phyloP scores from a whole-genome alignment of 2,888 invertebrate genomes.

The Zygogramma bicolorata region DNA sequence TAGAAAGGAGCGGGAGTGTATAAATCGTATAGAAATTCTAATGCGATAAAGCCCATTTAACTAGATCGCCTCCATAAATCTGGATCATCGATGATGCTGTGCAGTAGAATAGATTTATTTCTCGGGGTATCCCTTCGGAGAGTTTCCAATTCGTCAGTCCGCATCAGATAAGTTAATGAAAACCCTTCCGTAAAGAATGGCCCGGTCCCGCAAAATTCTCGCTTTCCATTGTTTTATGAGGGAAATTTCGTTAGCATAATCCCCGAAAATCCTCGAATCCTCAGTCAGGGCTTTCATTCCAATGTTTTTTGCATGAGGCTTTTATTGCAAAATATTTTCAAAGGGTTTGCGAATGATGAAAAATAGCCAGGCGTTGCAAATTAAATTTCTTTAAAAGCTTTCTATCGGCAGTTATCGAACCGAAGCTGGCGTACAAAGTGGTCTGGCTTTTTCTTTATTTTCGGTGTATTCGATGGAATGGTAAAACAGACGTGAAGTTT shows the following conservation, averaged over 20 bases:
- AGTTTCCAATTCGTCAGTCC: background rate
- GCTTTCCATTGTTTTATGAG: background rate
- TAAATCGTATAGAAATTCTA: too few relatives aligned
- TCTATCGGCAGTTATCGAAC: conserved; percentile 11
- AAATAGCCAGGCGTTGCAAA: conserved; percentile 10
- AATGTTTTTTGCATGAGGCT: background rate
- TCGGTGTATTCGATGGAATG: background rate
- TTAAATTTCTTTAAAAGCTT: conserved; percentile 20
- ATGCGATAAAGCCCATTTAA: too few relatives aligned
- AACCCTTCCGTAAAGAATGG: background rate
- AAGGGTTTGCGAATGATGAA: conserved; percentile 16
- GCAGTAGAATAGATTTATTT: too few relatives aligned
- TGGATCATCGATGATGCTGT: too few relatives aligned
- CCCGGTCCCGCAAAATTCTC: background rate
- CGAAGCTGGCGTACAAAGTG: conserved; percentile 1
- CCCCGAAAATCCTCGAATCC: conserved; percentile 4
- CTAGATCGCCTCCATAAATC: too few relatives aligned
- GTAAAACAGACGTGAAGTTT: background rate
- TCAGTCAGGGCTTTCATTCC: background rate
- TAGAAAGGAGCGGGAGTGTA: too few relatives aligned
- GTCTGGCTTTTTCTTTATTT: background rate
- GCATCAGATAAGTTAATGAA: background rate
- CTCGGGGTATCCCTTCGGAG: too few relatives aligned
- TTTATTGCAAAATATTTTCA: background rate
- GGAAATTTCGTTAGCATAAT: background rate